These are phyloP conservation scores for Diplazon laetatorius DNA, from an alignment of 2,888 invertebrate species.

Conservation along the genomic window DNA sequence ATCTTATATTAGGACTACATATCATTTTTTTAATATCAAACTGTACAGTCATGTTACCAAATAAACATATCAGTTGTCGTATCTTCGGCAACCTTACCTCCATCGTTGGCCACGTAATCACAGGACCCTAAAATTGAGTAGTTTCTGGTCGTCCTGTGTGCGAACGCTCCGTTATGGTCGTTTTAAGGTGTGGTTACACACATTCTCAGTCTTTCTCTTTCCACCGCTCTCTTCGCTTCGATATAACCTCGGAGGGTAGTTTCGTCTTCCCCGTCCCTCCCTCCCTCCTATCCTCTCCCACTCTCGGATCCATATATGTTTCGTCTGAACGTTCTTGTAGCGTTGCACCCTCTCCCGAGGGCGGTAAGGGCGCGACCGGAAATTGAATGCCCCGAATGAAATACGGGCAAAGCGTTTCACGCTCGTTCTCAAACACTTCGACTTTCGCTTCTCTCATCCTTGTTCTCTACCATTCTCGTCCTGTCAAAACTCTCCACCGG, in stretches of 20 bases:
- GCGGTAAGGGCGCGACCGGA: conserved; percentile 70
- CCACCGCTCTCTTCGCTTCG: neutral
- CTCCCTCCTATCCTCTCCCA: too few relatives aligned
- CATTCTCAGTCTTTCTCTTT: neutral
- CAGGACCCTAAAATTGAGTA: neutral
- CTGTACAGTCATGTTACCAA: neutral
- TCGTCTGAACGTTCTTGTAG: neutral
- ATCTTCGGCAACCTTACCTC: neutral
- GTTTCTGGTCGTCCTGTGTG: conserved; percentile 5
- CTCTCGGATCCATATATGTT: too few relatives aligned
- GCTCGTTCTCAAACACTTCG: conserved; percentile 39
- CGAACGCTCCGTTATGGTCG: conserved; percentile 49
- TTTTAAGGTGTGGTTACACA: conserved; percentile 35
- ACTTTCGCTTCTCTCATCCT: conserved; percentile 28
- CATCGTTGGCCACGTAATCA: neutral
- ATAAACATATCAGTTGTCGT: neutral
- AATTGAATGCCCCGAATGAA: conserved; percentile 78
- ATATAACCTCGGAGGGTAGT: too few relatives aligned
- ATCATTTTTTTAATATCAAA: neutral
- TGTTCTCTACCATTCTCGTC: conserved; percentile 41
- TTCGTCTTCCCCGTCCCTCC: too few relatives aligned
- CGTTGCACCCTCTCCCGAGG: conserved; percentile 31
- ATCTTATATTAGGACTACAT: too few relatives aligned
- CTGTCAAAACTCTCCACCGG: conserved; percentile 67
- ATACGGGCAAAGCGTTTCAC: conserved; percentile 67